These are phyloP conservation scores for Eristalis intricaria DNA, from an alignment of 2,888 invertebrate genomes.

Conservation along the genomic window DNA sequence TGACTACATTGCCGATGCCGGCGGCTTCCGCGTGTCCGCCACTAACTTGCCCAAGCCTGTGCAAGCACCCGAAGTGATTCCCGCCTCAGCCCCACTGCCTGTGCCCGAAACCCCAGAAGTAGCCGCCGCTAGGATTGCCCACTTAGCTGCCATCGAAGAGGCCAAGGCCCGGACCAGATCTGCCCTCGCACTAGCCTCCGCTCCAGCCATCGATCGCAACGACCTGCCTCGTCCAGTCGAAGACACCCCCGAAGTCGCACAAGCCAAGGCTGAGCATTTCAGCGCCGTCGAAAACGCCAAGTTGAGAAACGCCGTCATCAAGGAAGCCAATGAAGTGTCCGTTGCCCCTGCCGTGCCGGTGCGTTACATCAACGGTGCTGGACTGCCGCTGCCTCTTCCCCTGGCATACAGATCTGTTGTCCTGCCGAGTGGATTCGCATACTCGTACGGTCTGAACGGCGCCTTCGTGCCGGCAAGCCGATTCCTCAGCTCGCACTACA, in stretches of 20 bases:
- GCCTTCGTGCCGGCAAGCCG: slow-evolving; percentile 40
- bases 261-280: slow-evolving; percentile 79
- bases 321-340: slow-evolving; percentile 39
- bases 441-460: slow-evolving; percentile 56
- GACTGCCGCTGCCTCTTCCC: slow-evolving; percentile 16
- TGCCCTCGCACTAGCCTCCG: neutral
- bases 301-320: slow-evolving; percentile 74
- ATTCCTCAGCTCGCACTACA: slow-evolving; percentile 57
- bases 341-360: slow-evolving; percentile 36
- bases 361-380: slow-evolving; percentile 38
- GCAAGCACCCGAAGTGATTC: slow-evolving; percentile 73
- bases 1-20: slow-evolving; percentile 83
- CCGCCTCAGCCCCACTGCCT: slow-evolving; percentile 71
- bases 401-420: slow-evolving; percentile 38
- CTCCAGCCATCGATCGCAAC: neutral
- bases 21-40: slow-evolving; percentile 85
- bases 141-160: slow-evolving; percentile 76
- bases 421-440: slow-evolving; percentile 56
- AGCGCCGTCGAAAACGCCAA: slow-evolving; percentile 75
- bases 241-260: slow-evolving; percentile 81
- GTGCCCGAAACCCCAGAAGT: slow-evolving; percentile 76
- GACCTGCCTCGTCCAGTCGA: slow-evolving; percentile 76
- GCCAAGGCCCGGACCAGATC: slow-evolving; percentile 74
- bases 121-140: slow-evolving; percentile 75
- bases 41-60: slow-evolving; percentile 83